Evolutionary conservation across 23 tunicate genomes (phyloP), one percentile per base, ranked within the genome.

Genomic region (Trididemnum nubilum): DNA sequence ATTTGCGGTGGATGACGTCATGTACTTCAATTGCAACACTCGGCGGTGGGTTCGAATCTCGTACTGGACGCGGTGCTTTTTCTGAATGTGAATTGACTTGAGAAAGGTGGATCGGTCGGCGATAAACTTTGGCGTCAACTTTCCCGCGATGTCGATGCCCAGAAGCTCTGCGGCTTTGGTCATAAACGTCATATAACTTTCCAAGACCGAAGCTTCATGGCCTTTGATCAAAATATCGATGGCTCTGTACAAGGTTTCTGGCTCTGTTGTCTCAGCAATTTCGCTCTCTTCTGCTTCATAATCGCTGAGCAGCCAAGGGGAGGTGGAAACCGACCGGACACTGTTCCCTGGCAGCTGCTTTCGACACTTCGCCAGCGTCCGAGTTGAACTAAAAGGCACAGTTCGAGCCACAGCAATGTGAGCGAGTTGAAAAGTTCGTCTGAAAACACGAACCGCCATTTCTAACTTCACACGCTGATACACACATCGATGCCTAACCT

Each of bases 31-130:
- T 61, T 87, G 98, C 32, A 93, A n/a, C 30, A 93, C 93, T 76
- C 66, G 49, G 36, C 81, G 73, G 71, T 93, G 87, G 37, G 98
- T 93, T 57, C 91, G 69, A 0, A 66, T 85, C 75, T 93, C 98
- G 60, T 93, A 93, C 44, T 93, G 98, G 1, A 80, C 89, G 24
- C 98, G 63, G 36, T 93, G 98, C 52, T 87, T 88, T 72, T 88
- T 88, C 32, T 77, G 78, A 83, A 87, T 66, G 37, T 83, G 86
- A 33, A 64, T 81, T 19, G 98, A 87, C 75, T 79, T 88, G 22
- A 93, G 70, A 33, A 93, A 54, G 9, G 98, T 93, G 33, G 81
- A 36, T 24, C 98, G 54, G 54, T 93, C 98, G 22, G 72, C 64
- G 0, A 93, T 93, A 64, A 82, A 80, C 77, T 93, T 93, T 1